phyloP scores from a whole-genome alignment of 2,888 invertebrate species.

The Drosophila nigritarsus region DNA sequence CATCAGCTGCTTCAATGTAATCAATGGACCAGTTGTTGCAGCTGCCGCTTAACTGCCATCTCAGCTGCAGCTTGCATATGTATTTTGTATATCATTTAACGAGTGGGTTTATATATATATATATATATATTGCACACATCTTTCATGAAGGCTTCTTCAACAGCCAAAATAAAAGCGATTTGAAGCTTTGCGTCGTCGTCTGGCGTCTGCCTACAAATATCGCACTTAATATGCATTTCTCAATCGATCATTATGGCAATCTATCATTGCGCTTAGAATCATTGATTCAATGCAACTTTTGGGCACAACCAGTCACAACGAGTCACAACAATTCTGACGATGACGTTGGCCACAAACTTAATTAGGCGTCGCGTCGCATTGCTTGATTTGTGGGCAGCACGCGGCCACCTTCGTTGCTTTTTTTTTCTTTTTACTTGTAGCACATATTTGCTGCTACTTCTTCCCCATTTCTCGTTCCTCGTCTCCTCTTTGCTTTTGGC shows the following conservation, averaged over 20 bases:
- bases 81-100: background rate
- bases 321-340: conserved; percentile 2
- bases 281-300: conserved; percentile 43
- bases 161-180: conserved; percentile 13
- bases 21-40: conserved; percentile 48
- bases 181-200: conserved; percentile 5
- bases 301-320: conserved; percentile 34
- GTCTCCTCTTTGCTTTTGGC: conserved; percentile 25
- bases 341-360: conserved; percentile 55
- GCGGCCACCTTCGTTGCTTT: conserved; percentile 25
- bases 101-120: conserved; percentile 14
- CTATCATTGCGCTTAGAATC: conserved; percentile 26
- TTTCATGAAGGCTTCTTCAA: conserved; percentile 21
- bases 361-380: conserved; percentile 50
- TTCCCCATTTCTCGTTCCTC: too few species aligned
- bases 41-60: conserved; percentile 9
- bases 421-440: conserved; percentile 1
- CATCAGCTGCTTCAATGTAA: conserved; percentile 33
- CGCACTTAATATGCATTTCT: conserved; percentile 22
- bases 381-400: conserved; percentile 40
- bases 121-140: background rate
- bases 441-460: background rate
- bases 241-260: conserved; percentile 41
- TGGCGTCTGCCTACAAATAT: conserved; percentile 44
- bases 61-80: background rate